Percentiles rank a stretch among this genome's conserved stretches.
phyloP scores from a whole-genome alignment of 2,888 invertebrate species.

The Calliphora vomitoria region DNA sequence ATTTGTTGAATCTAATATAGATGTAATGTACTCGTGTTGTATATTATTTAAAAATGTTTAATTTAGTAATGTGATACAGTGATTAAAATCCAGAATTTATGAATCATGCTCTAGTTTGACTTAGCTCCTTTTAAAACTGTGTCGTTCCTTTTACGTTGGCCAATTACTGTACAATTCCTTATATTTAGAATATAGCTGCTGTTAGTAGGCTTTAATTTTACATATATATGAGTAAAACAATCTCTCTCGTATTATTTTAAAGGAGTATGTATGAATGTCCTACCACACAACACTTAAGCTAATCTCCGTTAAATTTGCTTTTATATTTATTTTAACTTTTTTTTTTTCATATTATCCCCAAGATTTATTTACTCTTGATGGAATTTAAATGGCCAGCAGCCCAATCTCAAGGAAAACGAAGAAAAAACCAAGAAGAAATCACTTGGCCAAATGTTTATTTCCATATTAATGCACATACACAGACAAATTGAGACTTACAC shows the following conservation, averaged over 20 bases:
- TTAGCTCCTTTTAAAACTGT: neutral
- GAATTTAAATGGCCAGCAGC: slow-evolving; percentile 53
- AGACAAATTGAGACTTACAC: neutral
- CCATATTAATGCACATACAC: slow-evolving; percentile 13
- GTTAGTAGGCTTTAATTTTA: slow-evolving; percentile 24
- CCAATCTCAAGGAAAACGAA: neutral
- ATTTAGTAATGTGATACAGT: too few species aligned
- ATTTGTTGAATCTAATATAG: too few species aligned
- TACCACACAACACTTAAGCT: slow-evolving; percentile 33
- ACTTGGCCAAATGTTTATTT: slow-evolving; percentile 46
- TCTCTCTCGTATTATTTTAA: neutral
- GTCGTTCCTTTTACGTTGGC: neutral
- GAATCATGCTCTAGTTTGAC: too few species aligned
- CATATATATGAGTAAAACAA: neutral
- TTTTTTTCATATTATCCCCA: slow-evolving; percentile 31
- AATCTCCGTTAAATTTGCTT: slow-evolving; percentile 61
- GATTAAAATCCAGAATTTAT: too few species aligned
- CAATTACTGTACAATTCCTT: neutral
- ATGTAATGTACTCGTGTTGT: too few species aligned
- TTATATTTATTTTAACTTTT: slow-evolving; percentile 35
- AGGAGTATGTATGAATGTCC: neutral
- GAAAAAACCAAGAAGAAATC: slow-evolving; percentile 32
- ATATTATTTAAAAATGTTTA: too few species aligned
- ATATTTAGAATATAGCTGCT: neutral
- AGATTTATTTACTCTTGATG: slow-evolving; percentile 67